Percentiles rank a stretch among this genome's conserved stretches.
Conservation (phyloP, 2,888 invertebrate genomes). For the Malacosoma neustria region DNA sequence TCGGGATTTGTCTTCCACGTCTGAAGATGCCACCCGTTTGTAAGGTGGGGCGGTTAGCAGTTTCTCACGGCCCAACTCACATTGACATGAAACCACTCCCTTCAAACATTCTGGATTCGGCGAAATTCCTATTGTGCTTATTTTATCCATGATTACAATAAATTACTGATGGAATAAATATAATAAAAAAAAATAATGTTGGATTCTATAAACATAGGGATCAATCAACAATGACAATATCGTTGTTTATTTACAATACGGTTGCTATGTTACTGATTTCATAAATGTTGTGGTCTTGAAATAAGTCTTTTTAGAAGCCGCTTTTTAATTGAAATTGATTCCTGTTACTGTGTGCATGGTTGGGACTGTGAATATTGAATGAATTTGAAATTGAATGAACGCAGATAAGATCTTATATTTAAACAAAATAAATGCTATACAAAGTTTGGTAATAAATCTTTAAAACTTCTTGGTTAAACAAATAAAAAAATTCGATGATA, state of each 20-base stretch:
- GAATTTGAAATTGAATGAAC: no score
- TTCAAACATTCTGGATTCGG: slow-evolving; percentile 34
- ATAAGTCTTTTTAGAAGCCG: not conserved
- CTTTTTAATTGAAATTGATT: no score
- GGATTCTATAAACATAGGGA: no score
- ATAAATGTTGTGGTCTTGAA: not conserved
- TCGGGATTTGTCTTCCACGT: slow-evolving; percentile 38
- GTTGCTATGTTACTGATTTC: slow-evolving; percentile 27
- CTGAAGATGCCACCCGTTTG: slow-evolving; percentile 25
- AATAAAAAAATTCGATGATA: no score
- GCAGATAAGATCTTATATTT: no score
- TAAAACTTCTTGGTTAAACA: no score
- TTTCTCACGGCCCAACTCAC: slow-evolving; percentile 61
- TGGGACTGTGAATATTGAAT: no score
- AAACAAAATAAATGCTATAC: no score
- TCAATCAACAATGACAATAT: no score
- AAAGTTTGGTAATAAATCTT: no score
- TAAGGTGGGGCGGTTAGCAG: slow-evolving; percentile 59
- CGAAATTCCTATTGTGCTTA: slow-evolving; percentile 33
- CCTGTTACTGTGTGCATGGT: no score
- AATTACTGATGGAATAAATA: slow-evolving; percentile 1
- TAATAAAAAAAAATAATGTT: slow-evolving; percentile 2
- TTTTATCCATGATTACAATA: slow-evolving; percentile 22
- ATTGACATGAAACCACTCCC: slow-evolving; percentile 47
- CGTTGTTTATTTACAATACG: slow-evolving; percentile 10